Percentiles rank a stretch among this genome's conserved stretches.
These are phyloP conservation scores for Mormyrops boulengeri DNA, from an alignment of 2,797 vertebrate species.

Conservation along the genomic window DNA sequence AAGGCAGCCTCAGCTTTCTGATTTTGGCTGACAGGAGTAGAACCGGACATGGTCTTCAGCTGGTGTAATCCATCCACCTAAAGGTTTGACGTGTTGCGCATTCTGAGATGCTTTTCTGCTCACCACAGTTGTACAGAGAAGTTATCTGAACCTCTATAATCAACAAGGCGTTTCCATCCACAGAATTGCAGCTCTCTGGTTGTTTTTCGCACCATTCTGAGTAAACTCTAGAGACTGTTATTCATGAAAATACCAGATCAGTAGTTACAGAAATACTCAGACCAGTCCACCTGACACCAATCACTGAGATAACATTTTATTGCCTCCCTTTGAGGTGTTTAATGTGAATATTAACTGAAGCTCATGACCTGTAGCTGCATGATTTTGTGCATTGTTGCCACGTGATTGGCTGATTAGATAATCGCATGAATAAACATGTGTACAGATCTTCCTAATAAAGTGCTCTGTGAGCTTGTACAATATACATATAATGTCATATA, in stretches of 20 bases:
- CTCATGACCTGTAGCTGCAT: neutral
- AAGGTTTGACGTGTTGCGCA: neutral
- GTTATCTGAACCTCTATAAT: neutral
- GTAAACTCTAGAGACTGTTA: neutral
- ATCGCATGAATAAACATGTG: neutral
- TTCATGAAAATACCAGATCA: neutral
- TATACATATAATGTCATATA: neutral
- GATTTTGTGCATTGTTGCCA: neutral
- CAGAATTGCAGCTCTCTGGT: neutral
- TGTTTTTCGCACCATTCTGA: neutral
- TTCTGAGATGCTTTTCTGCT: neutral
- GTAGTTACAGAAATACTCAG: neutral
- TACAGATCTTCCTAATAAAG: neutral
- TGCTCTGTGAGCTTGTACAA: neutral
- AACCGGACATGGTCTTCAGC: neutral
- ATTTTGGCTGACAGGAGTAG: neutral
- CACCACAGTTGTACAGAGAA: neutral
- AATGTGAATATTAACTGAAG: neutral
- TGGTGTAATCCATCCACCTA: neutral
- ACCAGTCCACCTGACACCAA: neutral
- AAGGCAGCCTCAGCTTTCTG: neutral
- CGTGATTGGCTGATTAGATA: neutral
- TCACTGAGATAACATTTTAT: neutral
- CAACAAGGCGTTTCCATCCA: neutral
- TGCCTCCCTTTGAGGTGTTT: neutral